A percentile compares a stretch with the other conserved stretches of the same genome.
Evolutionary conservation across 2,113 vertebrate genomes (phyloP).

Genomic region (Scolopax mira): DNA sequence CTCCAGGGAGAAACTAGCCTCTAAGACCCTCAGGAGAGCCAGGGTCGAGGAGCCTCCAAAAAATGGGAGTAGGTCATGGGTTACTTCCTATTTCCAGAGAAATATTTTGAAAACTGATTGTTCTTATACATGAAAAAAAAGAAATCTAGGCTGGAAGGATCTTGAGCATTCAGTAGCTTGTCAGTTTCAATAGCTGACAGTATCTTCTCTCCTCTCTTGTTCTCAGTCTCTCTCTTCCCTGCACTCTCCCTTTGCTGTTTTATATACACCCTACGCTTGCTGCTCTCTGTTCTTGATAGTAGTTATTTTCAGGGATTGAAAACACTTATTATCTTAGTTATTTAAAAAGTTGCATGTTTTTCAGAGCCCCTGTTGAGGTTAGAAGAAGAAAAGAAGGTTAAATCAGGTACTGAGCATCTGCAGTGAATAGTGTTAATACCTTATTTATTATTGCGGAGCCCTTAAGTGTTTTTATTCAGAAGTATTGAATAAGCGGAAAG

Average conservation of each 20-base stretch:
- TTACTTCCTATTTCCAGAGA: background rate
- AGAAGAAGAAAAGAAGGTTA: conserved; percentile 24
- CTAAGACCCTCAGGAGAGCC: rapidly evolving
- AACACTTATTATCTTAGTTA: background rate
- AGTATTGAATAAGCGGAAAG: conserved; percentile 30
- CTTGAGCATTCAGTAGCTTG: background rate
- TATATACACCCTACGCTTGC: background rate
- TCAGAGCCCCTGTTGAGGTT: background rate
- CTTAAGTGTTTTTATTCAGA: conserved; percentile 40
- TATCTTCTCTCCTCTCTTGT: background rate
- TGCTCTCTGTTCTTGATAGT: background rate
- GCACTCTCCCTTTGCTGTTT: background rate
- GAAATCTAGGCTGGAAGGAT: background rate
- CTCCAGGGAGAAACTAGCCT: background rate
- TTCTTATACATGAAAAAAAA: background rate
- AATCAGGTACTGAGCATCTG: background rate
- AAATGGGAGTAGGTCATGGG: background rate
- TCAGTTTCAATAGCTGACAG: background rate
- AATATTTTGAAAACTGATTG: background rate
- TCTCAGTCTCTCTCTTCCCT: background rate
- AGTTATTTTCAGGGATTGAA: background rate
- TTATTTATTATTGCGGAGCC: conserved; percentile 20
- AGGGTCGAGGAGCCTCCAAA: background rate
- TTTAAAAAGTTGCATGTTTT: background rate
- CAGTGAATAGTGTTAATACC: background rate